Conservation (phyloP, 2,113 vertebrate genomes). For the Rhodinocichla rosea region DNA sequence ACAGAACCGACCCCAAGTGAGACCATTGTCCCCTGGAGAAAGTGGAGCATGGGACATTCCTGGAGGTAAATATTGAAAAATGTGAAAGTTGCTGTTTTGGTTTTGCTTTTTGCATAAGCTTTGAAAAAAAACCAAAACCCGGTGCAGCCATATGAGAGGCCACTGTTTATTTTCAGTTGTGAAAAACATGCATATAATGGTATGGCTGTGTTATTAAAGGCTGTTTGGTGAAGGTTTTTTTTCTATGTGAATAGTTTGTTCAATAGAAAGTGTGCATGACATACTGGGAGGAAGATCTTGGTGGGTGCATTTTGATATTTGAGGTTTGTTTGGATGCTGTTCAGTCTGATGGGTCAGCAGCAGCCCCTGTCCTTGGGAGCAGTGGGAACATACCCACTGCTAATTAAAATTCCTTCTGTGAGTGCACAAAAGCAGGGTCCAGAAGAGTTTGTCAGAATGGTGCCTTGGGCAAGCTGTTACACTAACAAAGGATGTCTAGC, state of each 20-base stretch:
- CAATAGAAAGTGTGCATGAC: background rate
- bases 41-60: constrained; percentile 98
- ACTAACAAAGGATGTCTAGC: background rate
- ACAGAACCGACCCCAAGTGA: constrained; percentile 91
- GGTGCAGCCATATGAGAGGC: rapidly evolving
- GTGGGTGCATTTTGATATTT: background rate
- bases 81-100: background rate
- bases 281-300: background rate
- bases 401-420: background rate
- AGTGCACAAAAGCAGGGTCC: background rate
- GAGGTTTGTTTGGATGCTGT: background rate
- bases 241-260: background rate
- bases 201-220: background rate
- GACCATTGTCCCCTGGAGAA: constrained; percentile 95
- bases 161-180: background rate
- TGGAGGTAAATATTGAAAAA: constrained; percentile 80
- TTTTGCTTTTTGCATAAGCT: background rate
- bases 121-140: background rate
- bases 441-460: background rate
- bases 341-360: background rate
- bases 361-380: background rate
- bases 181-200: background rate
- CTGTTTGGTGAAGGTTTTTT: background rate
- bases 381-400: background rate
- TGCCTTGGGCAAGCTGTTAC: background rate